Evolutionary conservation across 2,888 invertebrate genomes (phyloP).

Genomic region (Xestia rhomboidea): DNA sequence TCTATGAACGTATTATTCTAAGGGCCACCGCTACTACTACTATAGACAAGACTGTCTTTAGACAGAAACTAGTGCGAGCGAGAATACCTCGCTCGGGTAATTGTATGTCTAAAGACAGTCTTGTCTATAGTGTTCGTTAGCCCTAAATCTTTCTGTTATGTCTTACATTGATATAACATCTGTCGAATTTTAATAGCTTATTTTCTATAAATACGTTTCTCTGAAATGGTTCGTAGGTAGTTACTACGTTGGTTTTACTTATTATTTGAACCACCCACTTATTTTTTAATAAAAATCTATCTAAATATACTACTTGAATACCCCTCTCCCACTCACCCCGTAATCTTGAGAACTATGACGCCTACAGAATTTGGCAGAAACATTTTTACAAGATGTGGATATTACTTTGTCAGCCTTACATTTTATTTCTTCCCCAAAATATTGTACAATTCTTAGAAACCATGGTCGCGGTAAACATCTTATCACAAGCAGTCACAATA

Average conservation of each 20-base stretch:
- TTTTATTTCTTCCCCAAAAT: not conserved
- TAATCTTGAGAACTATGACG: not conserved
- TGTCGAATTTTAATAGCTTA: not conserved
- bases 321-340: not conserved
- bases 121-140: no score
- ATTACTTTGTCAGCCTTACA: not conserved
- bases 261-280: slow-evolving; percentile 7
- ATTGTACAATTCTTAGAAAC: not conserved
- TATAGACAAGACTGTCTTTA: no score
- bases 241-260: not conserved
- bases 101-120: no score
- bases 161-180: not conserved
- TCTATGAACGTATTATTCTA: not conserved
- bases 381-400: not conserved
- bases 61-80: no score
- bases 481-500: not conserved
- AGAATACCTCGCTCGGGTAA: no score
- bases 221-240: not conserved
- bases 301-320: not conserved
- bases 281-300: not conserved
- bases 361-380: not conserved
- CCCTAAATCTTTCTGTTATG: not conserved
- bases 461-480: not conserved
- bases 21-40: no score
- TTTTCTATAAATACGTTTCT: not conserved